phyloP scores from a whole-genome alignment of 2,888 invertebrate species.

The Drosophila bunnanda region DNA sequence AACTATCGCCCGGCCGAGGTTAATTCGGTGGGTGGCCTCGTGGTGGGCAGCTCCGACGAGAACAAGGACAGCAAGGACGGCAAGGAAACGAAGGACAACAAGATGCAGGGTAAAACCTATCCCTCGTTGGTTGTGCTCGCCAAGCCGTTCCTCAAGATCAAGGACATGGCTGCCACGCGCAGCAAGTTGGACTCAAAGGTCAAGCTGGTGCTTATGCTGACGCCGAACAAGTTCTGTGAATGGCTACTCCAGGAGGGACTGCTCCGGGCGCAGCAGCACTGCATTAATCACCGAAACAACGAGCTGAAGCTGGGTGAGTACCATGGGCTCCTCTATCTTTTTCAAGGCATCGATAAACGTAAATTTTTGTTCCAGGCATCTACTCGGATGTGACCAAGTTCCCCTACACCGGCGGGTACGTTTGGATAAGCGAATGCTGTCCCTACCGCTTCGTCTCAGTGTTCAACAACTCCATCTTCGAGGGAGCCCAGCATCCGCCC shows the following conservation, averaged over 20 bases:
- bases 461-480: constrained; percentile 94
- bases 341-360: not conserved
- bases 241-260: constrained; percentile 95
- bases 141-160: constrained; percentile 90
- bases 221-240: constrained; percentile 94
- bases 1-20: constrained; percentile 89
- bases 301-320: constrained; percentile 89
- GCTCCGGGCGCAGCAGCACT: constrained; percentile 91
- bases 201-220: constrained; percentile 92
- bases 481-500: constrained; percentile 93
- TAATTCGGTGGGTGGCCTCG: constrained; percentile 90
- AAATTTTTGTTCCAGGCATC: constrained; percentile 87
- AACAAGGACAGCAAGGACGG: constrained; percentile 87
- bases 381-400: constrained; percentile 94
- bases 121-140: constrained; percentile 94
- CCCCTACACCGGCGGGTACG: constrained; percentile 95
- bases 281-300: constrained; percentile 88
- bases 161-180: constrained; percentile 88
- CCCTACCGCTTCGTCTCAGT: constrained; percentile 94
- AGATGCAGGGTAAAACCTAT: constrained; percentile 91
- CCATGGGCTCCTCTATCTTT: rapidly evolving
- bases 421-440: constrained; percentile 96
- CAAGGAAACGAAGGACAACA: constrained; percentile 92
- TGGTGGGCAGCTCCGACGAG: constrained; percentile 86
- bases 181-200: constrained; percentile 90